phyloP scores from a whole-genome alignment of 2,888 invertebrate species.

The Aleiodes alternator region DNA sequence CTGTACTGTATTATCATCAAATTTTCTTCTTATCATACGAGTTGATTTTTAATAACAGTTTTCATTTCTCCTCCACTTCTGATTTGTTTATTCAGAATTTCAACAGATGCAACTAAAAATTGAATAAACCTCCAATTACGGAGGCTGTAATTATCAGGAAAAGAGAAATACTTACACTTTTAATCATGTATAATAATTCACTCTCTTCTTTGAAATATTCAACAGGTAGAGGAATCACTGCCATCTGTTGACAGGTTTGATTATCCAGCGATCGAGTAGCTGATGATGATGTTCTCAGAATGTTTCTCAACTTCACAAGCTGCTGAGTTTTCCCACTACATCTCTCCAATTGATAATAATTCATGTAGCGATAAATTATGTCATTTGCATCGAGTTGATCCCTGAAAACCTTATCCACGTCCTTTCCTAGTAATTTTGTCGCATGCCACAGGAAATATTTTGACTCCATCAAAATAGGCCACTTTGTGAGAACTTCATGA shows the following conservation, averaged over 20 bases:
- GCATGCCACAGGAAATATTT: background rate
- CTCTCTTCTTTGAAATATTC: conserved; percentile 8
- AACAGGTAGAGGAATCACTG: background rate
- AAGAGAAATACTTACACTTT: too few species aligned
- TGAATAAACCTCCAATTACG: too few species aligned
- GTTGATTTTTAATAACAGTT: too few species aligned
- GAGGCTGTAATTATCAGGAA: too few species aligned
- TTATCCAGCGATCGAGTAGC: background rate
- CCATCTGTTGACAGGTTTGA: background rate
- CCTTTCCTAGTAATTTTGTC: background rate
- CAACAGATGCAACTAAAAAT: too few species aligned
- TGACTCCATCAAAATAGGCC: too few species aligned
- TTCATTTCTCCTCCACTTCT: too few species aligned
- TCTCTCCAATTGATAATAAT: background rate
- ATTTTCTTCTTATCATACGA: too few species aligned
- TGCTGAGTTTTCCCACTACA: background rate
- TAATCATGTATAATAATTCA: background rate
- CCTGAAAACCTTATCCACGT: background rate
- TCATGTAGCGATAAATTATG: conserved; percentile 5
- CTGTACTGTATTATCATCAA: too few species aligned
- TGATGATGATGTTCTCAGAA: background rate
- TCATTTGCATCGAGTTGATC: background rate
- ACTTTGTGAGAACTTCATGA: too few species aligned
- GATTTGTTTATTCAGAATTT: too few species aligned
- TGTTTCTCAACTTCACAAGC: background rate